Percentiles rank a stretch among this genome's conserved stretches.
phyloP scores from a whole-genome alignment of 2,797 vertebrate species.

The Rallus crepitans region DNA sequence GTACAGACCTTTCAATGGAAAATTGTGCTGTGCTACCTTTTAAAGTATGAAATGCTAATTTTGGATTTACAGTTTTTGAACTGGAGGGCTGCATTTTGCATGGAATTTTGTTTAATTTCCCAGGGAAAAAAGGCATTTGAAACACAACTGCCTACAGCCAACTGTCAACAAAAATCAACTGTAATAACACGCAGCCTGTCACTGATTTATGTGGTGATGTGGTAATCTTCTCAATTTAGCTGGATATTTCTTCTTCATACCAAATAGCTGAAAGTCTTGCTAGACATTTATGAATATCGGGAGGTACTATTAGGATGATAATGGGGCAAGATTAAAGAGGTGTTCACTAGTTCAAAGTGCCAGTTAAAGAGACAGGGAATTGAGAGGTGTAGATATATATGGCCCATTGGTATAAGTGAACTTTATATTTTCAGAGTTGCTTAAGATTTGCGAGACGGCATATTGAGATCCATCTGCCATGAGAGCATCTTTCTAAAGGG shows the following conservation, averaged over 20 bases:
- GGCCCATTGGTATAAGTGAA: conserved; percentile 53
- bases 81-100: conserved; percentile 85
- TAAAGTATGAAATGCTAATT: conserved; percentile 97
- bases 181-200: conserved; percentile 86
- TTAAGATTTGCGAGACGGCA: conserved; percentile 72
- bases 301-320: conserved; percentile 85
- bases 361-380: conserved; percentile 77
- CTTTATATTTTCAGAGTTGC: conserved; percentile 71
- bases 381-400: background rate
- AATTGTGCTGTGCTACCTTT: conserved; percentile 95
- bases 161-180: conserved; percentile 89
- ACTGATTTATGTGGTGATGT: conserved; percentile 87
- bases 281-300: conserved; percentile 85
- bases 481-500: conserved; percentile 62
- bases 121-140: conserved; percentile 85
- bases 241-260: conserved; percentile 81
- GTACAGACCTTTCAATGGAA: conserved; percentile 92
- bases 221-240: conserved; percentile 90
- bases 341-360: conserved; percentile 80
- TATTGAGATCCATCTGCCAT: conserved; percentile 78
- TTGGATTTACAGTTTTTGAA: conserved; percentile 88
- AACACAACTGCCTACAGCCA: conserved; percentile 87
- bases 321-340: conserved; percentile 83
- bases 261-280: conserved; percentile 85
- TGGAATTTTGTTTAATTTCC: conserved; percentile 90